phyloP scores from a whole-genome alignment of 2,888 invertebrate species.

The Stictocephala bisonia region DNA sequence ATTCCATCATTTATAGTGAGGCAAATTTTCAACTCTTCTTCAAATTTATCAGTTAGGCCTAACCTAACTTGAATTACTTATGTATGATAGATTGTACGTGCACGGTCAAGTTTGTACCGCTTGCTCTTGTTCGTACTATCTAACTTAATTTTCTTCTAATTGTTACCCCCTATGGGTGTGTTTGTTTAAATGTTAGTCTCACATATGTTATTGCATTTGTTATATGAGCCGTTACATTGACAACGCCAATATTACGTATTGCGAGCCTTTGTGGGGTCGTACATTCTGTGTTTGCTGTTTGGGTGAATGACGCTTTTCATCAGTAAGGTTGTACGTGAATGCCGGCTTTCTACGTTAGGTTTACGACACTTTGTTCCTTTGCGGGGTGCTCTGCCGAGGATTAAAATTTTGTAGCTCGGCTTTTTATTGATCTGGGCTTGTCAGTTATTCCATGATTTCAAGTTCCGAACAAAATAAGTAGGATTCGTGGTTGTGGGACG shows the following conservation, averaged over 20 bases:
- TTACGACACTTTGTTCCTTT: conserved; percentile 25
- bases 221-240: conserved; percentile 30
- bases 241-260: conserved; percentile 24
- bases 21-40: conserved; percentile 36
- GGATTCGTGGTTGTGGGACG: conserved; percentile 30
- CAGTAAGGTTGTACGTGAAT: conserved; percentile 2
- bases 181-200: conserved; percentile 30
- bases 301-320: conserved; percentile 29
- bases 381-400: conserved; percentile 22
- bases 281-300: conserved; percentile 11
- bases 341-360: conserved; percentile 27
- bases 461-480: no score
- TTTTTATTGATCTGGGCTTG: conserved; percentile 14
- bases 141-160: conserved; percentile 20
- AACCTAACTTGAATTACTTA: background rate
- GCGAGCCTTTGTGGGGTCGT: conserved; percentile 23
- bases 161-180: conserved; percentile 24
- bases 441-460: no score
- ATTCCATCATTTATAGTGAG: conserved; percentile 26
- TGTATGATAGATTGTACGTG: conserved; percentile 18
- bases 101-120: conserved; percentile 16
- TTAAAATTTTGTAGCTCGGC: conserved; percentile 5
- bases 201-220: conserved; percentile 35
- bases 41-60: background rate
- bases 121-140: conserved; percentile 31